Base-by-base conservation (phyloP, 2,113 vertebrate genomes). In the Abramis brama region DNA sequence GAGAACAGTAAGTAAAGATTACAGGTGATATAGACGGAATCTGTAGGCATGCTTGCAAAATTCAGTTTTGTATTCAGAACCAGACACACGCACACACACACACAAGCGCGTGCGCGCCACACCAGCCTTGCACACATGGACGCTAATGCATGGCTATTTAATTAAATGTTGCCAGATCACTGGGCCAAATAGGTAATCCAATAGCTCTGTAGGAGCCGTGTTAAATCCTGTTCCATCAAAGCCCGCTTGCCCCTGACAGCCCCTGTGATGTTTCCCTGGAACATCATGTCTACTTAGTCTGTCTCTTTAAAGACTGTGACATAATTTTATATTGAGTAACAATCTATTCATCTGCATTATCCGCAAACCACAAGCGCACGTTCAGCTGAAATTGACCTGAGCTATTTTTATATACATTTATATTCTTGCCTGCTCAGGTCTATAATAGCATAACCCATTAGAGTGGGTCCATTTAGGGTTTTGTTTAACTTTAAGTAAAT, bases 31-130 rank as follows among this genome's bases (percentile, higher is more conserved):
- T 30, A 82, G 27, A 79, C 50, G 15, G 33, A 71, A 43, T 55
- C 77, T 86, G 60, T 62, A n/a, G 68, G 64, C 55, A 81, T 88
- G 86, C 89, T 83, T 86, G 89, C 73, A 23, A 92, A 90, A 87
- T 94, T 94, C 93, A 93, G 92, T 92, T 92, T 94, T 90, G 91
- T 94, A 93, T 93, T 94, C 87, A 92, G 91, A 91, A 94, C 93
- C 91, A 93, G 92, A 94, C 91, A 90, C 79, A 33, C 55, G 33
- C 66, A 93, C 91, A 89, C 91, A 90, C 94, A 92, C 91, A 90
- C 91, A 90, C 91, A 36, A 23, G 25, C 43, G 36, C 2, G 36
- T 6, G n/a, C 68, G 1, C 13, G 0, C 4, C 75, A 50, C 45
- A 47, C 6, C 60, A 76, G 33, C 79, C 68, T 50, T 27, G 70